Conservation (phyloP, 2,113 vertebrate species). For the Sylvia atricapilla region DNA sequence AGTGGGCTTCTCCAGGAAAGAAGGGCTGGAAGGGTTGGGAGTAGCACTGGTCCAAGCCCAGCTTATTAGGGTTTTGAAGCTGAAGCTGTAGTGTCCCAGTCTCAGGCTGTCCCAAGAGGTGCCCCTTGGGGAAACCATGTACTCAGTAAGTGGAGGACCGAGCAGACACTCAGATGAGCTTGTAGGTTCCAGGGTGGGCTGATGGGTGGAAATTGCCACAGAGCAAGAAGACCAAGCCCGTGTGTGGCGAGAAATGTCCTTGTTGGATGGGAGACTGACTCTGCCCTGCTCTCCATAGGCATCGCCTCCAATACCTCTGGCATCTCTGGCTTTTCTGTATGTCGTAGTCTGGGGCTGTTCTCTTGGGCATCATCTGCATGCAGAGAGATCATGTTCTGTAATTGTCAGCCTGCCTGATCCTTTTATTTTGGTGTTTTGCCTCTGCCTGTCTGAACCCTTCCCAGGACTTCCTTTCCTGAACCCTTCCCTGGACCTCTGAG, state of each 20-base stretch:
- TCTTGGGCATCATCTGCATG: conserved; percentile 73
- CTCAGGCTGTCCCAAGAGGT: background rate
- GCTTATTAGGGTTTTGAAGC: background rate
- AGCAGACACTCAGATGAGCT: background rate
- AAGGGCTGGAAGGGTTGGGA: background rate
- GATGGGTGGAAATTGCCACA: background rate
- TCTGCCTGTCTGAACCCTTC: conserved; percentile 52
- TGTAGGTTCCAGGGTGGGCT: background rate
- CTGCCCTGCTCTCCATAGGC: conserved; percentile 47
- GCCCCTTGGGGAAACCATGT: fast-evolving
- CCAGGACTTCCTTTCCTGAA: conserved; percentile 56
- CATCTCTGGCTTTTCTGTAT: conserved; percentile 73
- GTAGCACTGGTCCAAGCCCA: background rate
- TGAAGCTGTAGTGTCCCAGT: background rate
- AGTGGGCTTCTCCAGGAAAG: background rate
- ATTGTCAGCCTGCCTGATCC: conserved; percentile 46
- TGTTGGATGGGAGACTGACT: conserved; percentile 19
- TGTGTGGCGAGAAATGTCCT: background rate
- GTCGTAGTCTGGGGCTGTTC: conserved; percentile 72
- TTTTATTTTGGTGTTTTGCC: conserved; percentile 46
- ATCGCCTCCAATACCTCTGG: conserved; percentile 24
- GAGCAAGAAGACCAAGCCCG: background rate
- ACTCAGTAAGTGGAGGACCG: background rate
- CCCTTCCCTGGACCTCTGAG: conserved; percentile 18
- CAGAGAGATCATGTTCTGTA: conserved; percentile 38